Percentiles rank a stretch among this genome's conserved stretches.
phyloP scores from a whole-genome alignment of 1,140 invertebrate genomes.

The Drosophila dunni region DNA sequence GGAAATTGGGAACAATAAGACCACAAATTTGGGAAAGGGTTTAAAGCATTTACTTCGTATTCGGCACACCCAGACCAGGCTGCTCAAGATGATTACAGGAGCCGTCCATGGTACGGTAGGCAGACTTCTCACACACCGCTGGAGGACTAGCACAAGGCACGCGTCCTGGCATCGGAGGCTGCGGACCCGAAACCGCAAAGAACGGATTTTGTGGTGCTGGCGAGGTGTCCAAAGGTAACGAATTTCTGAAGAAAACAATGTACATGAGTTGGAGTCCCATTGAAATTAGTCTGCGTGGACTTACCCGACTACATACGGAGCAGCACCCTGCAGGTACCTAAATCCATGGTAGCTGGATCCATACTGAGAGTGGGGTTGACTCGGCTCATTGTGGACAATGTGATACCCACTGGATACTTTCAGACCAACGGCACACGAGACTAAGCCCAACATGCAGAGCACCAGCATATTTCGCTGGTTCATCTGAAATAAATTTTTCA shows the following conservation, averaged over 20 bases:
- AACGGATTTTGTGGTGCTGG: slow-evolving; percentile 68
- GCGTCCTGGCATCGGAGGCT: slow-evolving; percentile 44
- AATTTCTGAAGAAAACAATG: slow-evolving; percentile 52
- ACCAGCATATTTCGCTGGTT: slow-evolving; percentile 41
- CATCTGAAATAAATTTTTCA: slow-evolving; percentile 37
- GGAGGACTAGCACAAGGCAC: slow-evolving; percentile 84
- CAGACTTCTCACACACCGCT: slow-evolving; percentile 85
- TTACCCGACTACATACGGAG: slow-evolving; percentile 54
- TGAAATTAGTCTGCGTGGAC: not conserved
- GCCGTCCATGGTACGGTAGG: slow-evolving; percentile 92
- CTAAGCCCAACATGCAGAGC: slow-evolving; percentile 46
- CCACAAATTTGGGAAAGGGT: not conserved
- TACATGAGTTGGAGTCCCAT: no score
- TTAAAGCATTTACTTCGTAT: slow-evolving; percentile 64
- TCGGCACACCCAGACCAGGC: slow-evolving; percentile 90
- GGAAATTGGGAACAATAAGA: not conserved
- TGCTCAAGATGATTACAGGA: slow-evolving; percentile 93
- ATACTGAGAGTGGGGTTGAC: slow-evolving; percentile 26
- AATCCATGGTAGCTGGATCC: slow-evolving; percentile 43
- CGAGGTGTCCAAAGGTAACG: slow-evolving; percentile 52
- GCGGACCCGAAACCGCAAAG: slow-evolving; percentile 27
- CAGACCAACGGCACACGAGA: slow-evolving; percentile 25
- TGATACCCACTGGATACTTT: slow-evolving; percentile 78
- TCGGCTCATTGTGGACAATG: slow-evolving; percentile 69
- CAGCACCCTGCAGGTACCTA: slow-evolving; percentile 49